phyloP scores from a whole-genome alignment of 2,888 invertebrate species.

The Hydropsyche betteni region DNA sequence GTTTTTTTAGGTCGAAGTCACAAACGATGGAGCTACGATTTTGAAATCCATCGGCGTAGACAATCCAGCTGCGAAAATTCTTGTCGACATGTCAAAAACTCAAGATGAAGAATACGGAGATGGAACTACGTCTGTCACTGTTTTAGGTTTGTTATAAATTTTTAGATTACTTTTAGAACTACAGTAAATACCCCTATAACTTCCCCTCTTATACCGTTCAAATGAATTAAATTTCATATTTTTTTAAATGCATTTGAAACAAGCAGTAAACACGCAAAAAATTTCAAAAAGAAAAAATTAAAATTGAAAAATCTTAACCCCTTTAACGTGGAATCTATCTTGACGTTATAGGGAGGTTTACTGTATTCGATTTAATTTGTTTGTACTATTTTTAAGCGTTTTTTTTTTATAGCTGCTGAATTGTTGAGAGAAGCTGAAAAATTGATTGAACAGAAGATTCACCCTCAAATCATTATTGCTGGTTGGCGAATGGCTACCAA shows the following conservation, averaged over 20 bases:
- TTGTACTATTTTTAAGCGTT: not conserved
- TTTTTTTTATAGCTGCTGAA: slow-evolving; percentile 80
- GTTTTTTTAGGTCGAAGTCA: slow-evolving; percentile 83
- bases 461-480: slow-evolving; percentile 96
- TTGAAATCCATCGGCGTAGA: slow-evolving; percentile 95
- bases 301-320: too few relatives aligned
- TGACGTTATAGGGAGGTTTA: too few relatives aligned
- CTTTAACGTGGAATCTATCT: too few relatives aligned
- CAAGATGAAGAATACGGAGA: slow-evolving; percentile 99
- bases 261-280: too few relatives aligned
- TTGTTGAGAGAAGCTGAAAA: slow-evolving; percentile 94
- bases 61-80: slow-evolving; percentile 98
- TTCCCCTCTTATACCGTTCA: too few relatives aligned
- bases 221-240: too few relatives aligned
- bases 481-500: slow-evolving; percentile 93
- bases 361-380: too few relatives aligned
- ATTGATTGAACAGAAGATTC: slow-evolving; percentile 91
- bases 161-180: not conserved
- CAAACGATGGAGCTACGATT: slow-evolving; percentile 99
- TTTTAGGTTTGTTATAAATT: slow-evolving; percentile 68
- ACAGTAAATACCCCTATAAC: too few relatives aligned
- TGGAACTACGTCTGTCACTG: slow-evolving; percentile 99
- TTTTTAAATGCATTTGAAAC: too few relatives aligned
- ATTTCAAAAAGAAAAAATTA: too few relatives aligned
- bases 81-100: slow-evolving; percentile 98